Base-by-base conservation (phyloP, 2,888 invertebrate species). In the Cantharis lateralis region DNA sequence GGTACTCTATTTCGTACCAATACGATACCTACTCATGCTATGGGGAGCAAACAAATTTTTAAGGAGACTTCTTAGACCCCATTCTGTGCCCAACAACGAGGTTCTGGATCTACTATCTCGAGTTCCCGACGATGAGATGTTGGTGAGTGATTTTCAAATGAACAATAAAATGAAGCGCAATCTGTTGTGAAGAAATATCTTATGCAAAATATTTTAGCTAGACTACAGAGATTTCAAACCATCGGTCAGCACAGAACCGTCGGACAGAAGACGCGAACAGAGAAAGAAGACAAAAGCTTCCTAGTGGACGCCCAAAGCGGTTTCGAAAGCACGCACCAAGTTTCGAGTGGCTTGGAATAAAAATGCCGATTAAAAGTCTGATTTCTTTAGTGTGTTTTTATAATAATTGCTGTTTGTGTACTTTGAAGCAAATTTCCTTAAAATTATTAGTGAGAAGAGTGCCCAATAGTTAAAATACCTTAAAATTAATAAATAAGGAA, bases 31-130 rank as follows among this genome's bases (percentile, higher is more conserved):
- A 68, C 91, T 99, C 71, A 93, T 99, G 91, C 91, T 93, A 15
- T 98, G 98, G 98, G 99, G 98, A 86, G 84, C 86, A 85, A 97
- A 98, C 89, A 99, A 99, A 89, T 99, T 99, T 88, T 94, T 97
- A 24, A 93, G 98, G 84, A 95, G 98, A 88, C 92, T 99, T 77
- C 89, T 98, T 73, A 91, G 97, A 81, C 98, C 99, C 7, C 95
- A 98, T 88, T 94, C 96, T 61, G 95, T 99, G 89, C 96, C 97
- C 10, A 99, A 99, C 89, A 99, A 99, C 89, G 99, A 99, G 91
- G 90, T 99, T 10, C 89, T 99, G 80, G 99, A 99, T 90, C 93
- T 98, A 84, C 89, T 99, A 79, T 98, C 98, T 0, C 91, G 99
- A 82, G 96, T 99, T 72, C 98, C 98, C 32, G 96, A 97, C 86